Evolutionary conservation across 2,113 vertebrate species (phyloP).

Genomic region (Montifringilla adamsi): DNA sequence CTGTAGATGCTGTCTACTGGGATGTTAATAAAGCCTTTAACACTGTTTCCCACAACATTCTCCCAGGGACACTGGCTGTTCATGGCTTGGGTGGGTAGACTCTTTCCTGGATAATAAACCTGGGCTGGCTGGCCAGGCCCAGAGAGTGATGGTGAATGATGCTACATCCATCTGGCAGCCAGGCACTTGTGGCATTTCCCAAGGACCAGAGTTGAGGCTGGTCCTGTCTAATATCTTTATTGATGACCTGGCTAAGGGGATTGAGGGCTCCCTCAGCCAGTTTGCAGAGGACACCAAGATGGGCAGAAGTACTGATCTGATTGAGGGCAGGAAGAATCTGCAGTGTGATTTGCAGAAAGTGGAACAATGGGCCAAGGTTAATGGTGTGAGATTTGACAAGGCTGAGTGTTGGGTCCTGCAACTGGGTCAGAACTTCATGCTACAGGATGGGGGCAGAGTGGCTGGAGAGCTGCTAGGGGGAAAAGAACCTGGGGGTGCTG

Average conservation of each 20-base stretch:
- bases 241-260: neutral
- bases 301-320: neutral
- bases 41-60: neutral
- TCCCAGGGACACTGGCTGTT: neutral
- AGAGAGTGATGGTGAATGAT: neutral
- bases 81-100: neutral
- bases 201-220: neutral
- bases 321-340: neutral
- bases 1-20: neutral
- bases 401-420: accelerated
- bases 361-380: neutral
- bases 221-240: neutral
- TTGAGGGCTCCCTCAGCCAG: too few species aligned
- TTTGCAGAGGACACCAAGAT: neutral
- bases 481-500: neutral
- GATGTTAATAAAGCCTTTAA: neutral
- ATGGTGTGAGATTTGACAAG: neutral
- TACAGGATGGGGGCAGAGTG: neutral
- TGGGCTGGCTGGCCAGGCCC: too few species aligned
- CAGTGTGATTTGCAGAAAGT: neutral
- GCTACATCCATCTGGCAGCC: neutral
- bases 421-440: accelerated
- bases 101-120: neutral
- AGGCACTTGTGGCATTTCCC: neutral
- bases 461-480: neutral